Percentiles rank a stretch among this genome's conserved stretches.
These are phyloP conservation scores for Chaetodon trifasciatus DNA, from an alignment of 2,797 vertebrate genomes.

Conservation along the genomic window DNA sequence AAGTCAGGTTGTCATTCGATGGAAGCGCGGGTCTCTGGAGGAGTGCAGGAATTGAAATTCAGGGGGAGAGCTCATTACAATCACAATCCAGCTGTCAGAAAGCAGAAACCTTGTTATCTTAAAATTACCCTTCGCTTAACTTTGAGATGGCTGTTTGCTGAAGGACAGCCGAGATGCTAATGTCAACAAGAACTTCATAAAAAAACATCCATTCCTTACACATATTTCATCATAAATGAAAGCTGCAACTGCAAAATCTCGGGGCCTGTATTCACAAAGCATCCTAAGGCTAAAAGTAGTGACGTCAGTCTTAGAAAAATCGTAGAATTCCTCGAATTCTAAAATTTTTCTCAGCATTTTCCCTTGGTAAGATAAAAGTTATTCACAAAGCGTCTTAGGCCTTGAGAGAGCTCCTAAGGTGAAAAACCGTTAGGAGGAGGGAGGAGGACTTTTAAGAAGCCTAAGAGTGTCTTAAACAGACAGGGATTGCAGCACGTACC, in stretches of 20 bases:
- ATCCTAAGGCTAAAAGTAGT: no score
- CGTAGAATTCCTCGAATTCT: no score
- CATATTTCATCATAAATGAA: not conserved
- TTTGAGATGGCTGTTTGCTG: constrained; percentile 45
- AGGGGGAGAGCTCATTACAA: constrained; percentile 60
- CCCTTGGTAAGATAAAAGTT: no score
- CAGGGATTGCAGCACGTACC: no score
- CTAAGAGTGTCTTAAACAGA: no score
- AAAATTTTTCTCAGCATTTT: no score
- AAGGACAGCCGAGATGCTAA: constrained; percentile 45
- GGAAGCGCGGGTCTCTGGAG: constrained; percentile 42
- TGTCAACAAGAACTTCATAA: constrained; percentile 22
- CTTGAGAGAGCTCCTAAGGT: no score
- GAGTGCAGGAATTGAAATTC: constrained; percentile 47
- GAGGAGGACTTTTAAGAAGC: no score
- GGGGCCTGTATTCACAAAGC: no score
- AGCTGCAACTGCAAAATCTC: not conserved
- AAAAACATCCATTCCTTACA: not conserved
- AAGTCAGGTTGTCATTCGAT: constrained; percentile 50
- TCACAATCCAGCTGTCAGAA: constrained; percentile 63
- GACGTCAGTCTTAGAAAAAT: no score
- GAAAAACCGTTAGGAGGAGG: no score
- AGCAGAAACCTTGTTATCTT: constrained; percentile 61
- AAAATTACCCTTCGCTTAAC: constrained; percentile 58
- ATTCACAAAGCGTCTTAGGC: no score